Evolutionary conservation across 2,888 invertebrate species (phyloP).

Genomic region (Parnassius mnemosyne): DNA sequence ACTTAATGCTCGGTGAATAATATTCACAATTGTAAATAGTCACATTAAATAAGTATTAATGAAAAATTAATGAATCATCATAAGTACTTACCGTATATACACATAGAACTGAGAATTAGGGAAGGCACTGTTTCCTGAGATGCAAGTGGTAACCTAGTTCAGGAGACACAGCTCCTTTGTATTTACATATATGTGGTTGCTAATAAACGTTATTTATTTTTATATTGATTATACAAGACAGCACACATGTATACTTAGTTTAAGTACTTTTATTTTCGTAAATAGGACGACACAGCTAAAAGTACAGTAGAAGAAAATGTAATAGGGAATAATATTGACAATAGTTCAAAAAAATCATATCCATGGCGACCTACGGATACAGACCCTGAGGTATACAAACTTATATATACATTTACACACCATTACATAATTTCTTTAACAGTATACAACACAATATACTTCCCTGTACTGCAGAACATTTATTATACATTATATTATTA

Average conservation of each 20-base stretch:
- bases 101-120: too few relatives aligned
- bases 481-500: conserved; percentile 40
- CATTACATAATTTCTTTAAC: conserved; percentile 35
- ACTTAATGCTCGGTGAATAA: conserved; percentile 55
- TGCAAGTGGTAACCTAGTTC: too few relatives aligned
- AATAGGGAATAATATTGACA: conserved; percentile 55
- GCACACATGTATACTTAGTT: conserved; percentile 11
- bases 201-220: too few relatives aligned
- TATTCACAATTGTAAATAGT: conserved; percentile 40
- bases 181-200: too few relatives aligned
- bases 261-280: conserved; percentile 51
- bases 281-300: conserved; percentile 63
- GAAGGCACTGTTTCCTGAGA: too few relatives aligned
- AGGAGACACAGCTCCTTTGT: too few relatives aligned
- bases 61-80: too few relatives aligned
- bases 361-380: conserved; percentile 71
- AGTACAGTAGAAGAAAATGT: conserved; percentile 54
- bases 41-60: conserved; percentile 26
- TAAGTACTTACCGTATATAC: too few relatives aligned
- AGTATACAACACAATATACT: conserved; percentile 12
- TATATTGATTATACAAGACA: conserved; percentile 8
- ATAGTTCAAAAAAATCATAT: conserved; percentile 63
- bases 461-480: conserved; percentile 19
- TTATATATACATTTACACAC: conserved; percentile 49
- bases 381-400: conserved; percentile 48